Evolutionary conservation across 2,888 invertebrate species (phyloP), one percentile per base, ranked within the genome.

Genomic region (Cyclophora punctaria): DNA sequence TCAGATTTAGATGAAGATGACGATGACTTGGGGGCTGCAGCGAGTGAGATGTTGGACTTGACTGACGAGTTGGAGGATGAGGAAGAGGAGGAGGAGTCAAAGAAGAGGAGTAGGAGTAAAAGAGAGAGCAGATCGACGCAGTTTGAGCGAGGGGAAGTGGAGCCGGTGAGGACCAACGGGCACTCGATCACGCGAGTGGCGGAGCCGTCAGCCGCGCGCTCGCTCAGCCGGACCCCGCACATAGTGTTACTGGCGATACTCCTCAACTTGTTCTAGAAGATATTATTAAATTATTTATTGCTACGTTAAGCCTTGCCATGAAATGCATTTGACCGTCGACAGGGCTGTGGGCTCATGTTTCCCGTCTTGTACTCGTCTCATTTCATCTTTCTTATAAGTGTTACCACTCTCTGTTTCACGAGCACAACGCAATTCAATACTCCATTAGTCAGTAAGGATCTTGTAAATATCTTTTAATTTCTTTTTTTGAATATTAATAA

Each of bases 261-360:
- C 63, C 56, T 71, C 41, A 74, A 65, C 52, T 54, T 80, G 33
- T 64, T 78, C 57, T 84, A 74, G 78, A 63, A 57, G 62, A 61
- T 60, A 53, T 58, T 66, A 66, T 66, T 76, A 69, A 78, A 66
- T 80, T 82, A 85, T 85, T 86, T 86, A 86, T 85, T 85, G 73
- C 69, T 71, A 70, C 73, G 69, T 66, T 80, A 80, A 74, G 75
- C 76, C 82, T 85, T 83, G 87, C 85, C 85, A 86, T 86, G 73
- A 66, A 75, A 71, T 80, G 85, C 85, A 87, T 86, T 85, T 85
- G 37, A 37, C 71, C 49, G 71, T 73, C 52, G 55, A 52, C 56
- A 55, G 55, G 52, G 70, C 70, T 69, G 73, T 63, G 72, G 70
- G 71, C 48, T 50, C 49, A 50, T 55, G 51, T 47, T 53, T 46